A percentile compares a stretch with the other conserved stretches of the same genome.
Evolutionary conservation across 2,888 invertebrate genomes (phyloP).

Genomic region (Tachina fera): DNA sequence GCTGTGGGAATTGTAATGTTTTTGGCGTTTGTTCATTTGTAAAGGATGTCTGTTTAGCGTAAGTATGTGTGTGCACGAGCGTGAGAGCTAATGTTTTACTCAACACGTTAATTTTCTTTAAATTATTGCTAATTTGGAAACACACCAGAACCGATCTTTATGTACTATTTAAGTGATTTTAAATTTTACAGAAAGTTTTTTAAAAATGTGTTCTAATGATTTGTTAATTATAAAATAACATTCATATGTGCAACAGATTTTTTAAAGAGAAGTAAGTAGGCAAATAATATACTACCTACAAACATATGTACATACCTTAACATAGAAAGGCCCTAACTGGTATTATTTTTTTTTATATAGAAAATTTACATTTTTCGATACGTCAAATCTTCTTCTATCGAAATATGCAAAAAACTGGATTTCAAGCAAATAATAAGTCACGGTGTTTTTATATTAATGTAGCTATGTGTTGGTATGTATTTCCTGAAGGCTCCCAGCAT

Average conservation of each 20-base stretch:
- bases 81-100: conserved; percentile 52
- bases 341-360: no score
- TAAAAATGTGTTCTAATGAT: conserved; percentile 29
- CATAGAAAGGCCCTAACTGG: no score
- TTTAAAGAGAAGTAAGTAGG: no score
- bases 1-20: conserved; percentile 68
- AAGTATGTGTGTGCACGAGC: conserved; percentile 5
- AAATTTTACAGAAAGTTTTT: conserved; percentile 8
- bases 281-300: no score
- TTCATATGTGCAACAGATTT: background rate
- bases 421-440: no score
- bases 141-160: background rate
- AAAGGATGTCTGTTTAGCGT: conserved; percentile 26
- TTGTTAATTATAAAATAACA: conserved; percentile 11
- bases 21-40: conserved; percentile 57
- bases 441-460: no score
- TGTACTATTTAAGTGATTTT: conserved; percentile 11
- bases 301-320: no score
- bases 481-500: no score
- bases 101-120: conserved; percentile 47
- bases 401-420: no score
- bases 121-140: conserved; percentile 61
- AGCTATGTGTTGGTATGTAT: no score
- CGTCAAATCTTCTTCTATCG: no score
- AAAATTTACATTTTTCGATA: no score